Base-by-base conservation (phyloP, 2,113 vertebrate species). In the Accipiter cooperii region DNA sequence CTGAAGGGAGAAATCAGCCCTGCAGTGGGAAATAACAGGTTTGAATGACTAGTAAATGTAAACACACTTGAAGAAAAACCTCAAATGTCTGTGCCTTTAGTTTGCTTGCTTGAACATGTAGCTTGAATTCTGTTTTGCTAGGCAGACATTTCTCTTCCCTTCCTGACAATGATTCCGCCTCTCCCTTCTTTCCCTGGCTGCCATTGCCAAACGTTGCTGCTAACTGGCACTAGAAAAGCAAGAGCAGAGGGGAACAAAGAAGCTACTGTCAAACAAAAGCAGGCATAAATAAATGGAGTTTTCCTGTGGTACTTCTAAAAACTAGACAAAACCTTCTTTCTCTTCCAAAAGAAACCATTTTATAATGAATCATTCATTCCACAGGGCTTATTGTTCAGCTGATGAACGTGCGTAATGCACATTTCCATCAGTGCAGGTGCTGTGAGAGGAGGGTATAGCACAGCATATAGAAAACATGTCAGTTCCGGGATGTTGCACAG, bases 231-330 rank as follows among this genome's bases (percentile, higher is more conserved):
- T 76, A 84, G 55, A 81, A 94, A 96, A 81, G 82, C 87, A 96
- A 94, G 73, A 73, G 75, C 94, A 91, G 64, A 94, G 76, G 69
- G 63, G 66, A 97, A 98, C 96, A 97, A 97, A 97, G 96, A 91
- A 96, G 94, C 87, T 85, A 87, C 82, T 97, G 93, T 98, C 96
- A 96, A 96, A 92, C 70, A 88, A 96, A 97, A 97, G 88, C 18
- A 85, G 95, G 93, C 96, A 96, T 84, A 91, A 98, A 95, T 95
- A 97, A 96, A 94, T 89, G 33, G 93, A 97, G 73, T 91, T 97
- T 97, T 95, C 94, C 82, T 95, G 81, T 66, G 74, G 40, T 80
- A 93, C 89, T 95, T 89, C 63, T 95, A 52, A 97, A 93, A 98
- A 95, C 64, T 63, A 97, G 88, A 96, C 86, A 96, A 98, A 97